Evolutionary conservation across 2,888 invertebrate genomes (phyloP), one percentile per base, ranked within the genome.

Genomic region (Anagyrus pseudococci): DNA sequence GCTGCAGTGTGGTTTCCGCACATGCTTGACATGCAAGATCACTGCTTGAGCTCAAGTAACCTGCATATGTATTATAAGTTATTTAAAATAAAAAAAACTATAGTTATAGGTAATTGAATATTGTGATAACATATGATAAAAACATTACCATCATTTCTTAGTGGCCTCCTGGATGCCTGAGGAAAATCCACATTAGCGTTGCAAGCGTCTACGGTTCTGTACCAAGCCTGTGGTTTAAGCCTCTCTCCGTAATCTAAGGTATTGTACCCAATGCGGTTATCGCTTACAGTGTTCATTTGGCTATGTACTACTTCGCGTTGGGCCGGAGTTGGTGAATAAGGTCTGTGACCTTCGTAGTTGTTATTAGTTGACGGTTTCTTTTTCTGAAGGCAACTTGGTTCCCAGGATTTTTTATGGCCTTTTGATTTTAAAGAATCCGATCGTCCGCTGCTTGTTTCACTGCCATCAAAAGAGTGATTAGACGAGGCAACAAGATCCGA

Each of bases 121-220:
- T n/a, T n/a, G n/a, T n/a, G n/a, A n/a, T n/a, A n/a, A n/a, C n/a
- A n/a, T n/a, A n/a, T n/a, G n/a, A n/a, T n/a, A n/a, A n/a, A n/a
- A n/a, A n/a, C n/a, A 57, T 60, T 66, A 77, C 77, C 75, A 40
- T 73, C 73, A 41, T 74, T 74, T 55, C 70, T 71, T 7, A 70
- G 52, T 37, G 73, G 71, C 61, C 71, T 69, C 33, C 70, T 72
- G 8, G 56, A 48, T 26, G 23, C 41, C 29, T 75, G 68, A 22
- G 57, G 52, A 17, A 66, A 66, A 26, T 66, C 64, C n/a, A 47
- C 7, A 19, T 60, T 56, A 1, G 43, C 15, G 25, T 57, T 63
- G 49, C 46, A 57, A 13, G 33, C 52, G 2, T 66, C 66, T 3
- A 46, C 20, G 15, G 40, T 44, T 26, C 57, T 59, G 2, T 40